Percentiles rank a stretch among this genome's conserved stretches.
Evolutionary conservation across 92 coral and sea anemone species (phyloP).

Genomic region (Meandrina meandrites): DNA sequence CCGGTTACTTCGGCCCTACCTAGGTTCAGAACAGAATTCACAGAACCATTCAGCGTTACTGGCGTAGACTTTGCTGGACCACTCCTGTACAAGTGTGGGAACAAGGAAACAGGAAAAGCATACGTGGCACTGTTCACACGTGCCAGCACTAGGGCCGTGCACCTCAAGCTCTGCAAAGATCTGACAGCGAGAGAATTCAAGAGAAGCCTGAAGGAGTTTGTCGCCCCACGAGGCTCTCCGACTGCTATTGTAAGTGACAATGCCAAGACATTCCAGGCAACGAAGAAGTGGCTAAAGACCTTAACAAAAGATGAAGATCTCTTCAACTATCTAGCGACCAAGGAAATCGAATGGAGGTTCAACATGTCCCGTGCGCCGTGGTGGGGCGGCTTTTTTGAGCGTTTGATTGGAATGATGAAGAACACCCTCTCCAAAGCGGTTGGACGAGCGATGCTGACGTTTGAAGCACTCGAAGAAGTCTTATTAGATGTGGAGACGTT

Average conservation of each 20-base stretch:
- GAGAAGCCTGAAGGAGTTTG: no score
- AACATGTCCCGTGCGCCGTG: constrained; percentile 71
- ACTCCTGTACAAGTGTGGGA: constrained; percentile 37
- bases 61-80: constrained; percentile 71
- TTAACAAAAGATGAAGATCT: constrained; percentile 42
- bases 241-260: no score
- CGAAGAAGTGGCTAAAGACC: constrained; percentile 41
- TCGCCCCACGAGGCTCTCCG: no score
- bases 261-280: constrained; percentile 45
- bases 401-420: constrained; percentile 63
- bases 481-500: constrained; percentile 63
- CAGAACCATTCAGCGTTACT: constrained; percentile 55
- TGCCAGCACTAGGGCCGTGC: no score
- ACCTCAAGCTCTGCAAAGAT: no score
- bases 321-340: constrained; percentile 53
- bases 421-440: constrained; percentile 67
- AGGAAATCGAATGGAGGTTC: constrained; percentile 52
- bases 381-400: constrained; percentile 77
- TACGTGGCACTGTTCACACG: no score
- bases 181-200: no score
- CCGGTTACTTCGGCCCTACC: constrained; percentile 41
- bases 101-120: no score
- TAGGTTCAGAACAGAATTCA: constrained; percentile 41
- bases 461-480: constrained; percentile 55
- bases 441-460: constrained; percentile 48